Percentiles rank a stretch among this genome's conserved stretches.
Conservation (phyloP, 2,113 vertebrate genomes). For the Centropus unirufus region DNA sequence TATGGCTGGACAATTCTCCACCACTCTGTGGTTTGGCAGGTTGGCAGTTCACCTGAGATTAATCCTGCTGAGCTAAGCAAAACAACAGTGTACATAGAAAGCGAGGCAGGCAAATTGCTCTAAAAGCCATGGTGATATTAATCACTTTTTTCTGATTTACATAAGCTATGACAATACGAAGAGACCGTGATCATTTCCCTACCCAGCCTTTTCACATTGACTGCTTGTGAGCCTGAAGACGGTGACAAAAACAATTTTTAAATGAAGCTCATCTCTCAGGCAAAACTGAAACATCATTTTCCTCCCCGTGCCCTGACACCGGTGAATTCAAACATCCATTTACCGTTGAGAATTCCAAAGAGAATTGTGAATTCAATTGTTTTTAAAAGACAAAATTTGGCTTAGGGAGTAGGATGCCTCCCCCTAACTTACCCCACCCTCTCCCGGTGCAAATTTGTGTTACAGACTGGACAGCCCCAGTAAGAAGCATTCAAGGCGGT, state of each 20-base stretch:
- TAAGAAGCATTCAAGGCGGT: conserved; percentile 15
- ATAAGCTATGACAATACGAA: not conserved
- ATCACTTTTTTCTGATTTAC: not conserved
- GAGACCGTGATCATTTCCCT: not conserved
- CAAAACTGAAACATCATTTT: not conserved
- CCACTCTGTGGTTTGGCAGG: not conserved
- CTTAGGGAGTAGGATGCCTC: not conserved
- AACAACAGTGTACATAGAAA: not conserved
- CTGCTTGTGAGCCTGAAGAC: not conserved
- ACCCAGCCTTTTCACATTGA: not conserved
- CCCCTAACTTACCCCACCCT: not conserved
- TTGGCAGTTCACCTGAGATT: not conserved
- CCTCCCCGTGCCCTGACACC: not conserved
- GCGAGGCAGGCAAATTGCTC: not conserved
- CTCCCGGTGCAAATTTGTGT: not conserved
- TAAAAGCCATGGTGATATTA: not conserved
- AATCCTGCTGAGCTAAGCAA: not conserved
- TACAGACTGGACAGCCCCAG: not conserved
- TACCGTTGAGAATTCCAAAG: conserved; percentile 3
- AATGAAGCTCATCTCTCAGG: not conserved
- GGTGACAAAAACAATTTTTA: not conserved
- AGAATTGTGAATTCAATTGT: conserved; percentile 25
- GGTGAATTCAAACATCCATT: not conserved
- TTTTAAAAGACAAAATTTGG: conserved; percentile 22
- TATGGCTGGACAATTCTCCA: not conserved